These are phyloP conservation scores for Ellobius talpinus DNA, from an alignment of 2,113 vertebrate species.

Conservation along the genomic window DNA sequence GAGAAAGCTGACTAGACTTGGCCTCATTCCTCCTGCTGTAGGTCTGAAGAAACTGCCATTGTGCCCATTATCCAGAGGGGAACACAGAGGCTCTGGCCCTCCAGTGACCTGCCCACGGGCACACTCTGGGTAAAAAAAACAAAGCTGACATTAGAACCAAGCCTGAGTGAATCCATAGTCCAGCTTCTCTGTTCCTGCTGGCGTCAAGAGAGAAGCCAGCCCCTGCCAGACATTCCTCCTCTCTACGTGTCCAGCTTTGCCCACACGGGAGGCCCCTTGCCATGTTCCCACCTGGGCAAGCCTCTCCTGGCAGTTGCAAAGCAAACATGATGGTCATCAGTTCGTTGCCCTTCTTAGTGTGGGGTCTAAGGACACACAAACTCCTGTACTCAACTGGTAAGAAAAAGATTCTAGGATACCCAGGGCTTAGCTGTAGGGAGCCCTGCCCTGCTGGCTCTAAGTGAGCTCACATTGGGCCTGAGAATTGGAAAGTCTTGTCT, in stretches of 20 bases:
- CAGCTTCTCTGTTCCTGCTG: background rate
- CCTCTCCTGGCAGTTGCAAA: background rate
- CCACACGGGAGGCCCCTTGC: background rate
- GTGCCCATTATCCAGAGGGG: background rate
- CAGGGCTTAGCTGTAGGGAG: background rate
- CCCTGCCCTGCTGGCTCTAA: background rate
- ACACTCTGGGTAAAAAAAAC: background rate
- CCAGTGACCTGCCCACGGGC: background rate
- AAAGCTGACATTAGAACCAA: background rate
- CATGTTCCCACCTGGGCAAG: background rate
- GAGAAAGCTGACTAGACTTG: background rate
- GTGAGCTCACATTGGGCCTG: fast-evolving
- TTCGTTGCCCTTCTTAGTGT: background rate
- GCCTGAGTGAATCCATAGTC: background rate
- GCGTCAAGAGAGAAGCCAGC: background rate
- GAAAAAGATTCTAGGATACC: slow-evolving; percentile 20
- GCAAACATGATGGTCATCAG: background rate
- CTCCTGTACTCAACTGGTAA: background rate
- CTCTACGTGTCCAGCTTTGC: background rate
- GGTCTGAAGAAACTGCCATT: background rate
- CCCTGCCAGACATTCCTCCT: background rate
- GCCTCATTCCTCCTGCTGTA: background rate
- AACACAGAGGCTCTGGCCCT: background rate
- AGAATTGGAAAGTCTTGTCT: background rate
- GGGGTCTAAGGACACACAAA: background rate